Evolutionary conservation across 1,140 invertebrate species (phyloP).

Genomic region (Lepidurus apus): DNA sequence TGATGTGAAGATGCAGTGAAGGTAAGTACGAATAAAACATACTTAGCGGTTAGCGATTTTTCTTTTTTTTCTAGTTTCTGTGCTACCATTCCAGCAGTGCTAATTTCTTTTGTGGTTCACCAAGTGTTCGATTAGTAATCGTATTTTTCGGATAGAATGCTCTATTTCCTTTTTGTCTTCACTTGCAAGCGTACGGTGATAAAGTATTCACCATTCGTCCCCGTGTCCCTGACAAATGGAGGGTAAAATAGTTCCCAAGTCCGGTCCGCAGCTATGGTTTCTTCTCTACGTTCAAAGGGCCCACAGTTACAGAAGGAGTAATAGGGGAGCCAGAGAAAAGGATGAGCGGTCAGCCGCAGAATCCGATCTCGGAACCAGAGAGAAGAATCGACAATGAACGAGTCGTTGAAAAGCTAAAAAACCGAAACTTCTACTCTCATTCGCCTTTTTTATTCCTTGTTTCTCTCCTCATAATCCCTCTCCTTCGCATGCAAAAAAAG

Average conservation of each 20-base stretch:
- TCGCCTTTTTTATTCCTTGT: not conserved
- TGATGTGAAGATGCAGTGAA: too few relatives aligned
- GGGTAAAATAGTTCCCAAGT: not conserved
- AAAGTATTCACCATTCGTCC: conserved; percentile 20
- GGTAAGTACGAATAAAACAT: too few relatives aligned
- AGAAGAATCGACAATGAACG: conserved; percentile 15
- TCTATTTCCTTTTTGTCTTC: not conserved
- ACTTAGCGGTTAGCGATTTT: too few relatives aligned
- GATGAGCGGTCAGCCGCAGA: conserved; percentile 13
- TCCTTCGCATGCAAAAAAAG: not conserved
- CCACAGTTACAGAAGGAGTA: not conserved
- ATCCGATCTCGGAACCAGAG: not conserved
- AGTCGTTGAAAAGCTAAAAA: not conserved
- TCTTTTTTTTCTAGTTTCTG: too few relatives aligned
- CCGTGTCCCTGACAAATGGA: conserved; percentile 2
- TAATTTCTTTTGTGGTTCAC: too few relatives aligned
- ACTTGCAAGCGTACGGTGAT: not conserved
- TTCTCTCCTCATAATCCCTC: not conserved
- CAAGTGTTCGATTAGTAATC: too few relatives aligned
- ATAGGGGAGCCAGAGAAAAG: not conserved
- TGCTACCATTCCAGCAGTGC: too few relatives aligned
- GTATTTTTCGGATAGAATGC: too few relatives aligned
- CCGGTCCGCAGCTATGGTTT: not conserved
- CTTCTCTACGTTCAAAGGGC: not conserved
- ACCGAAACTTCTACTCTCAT: not conserved